Evolutionary conservation across 2,888 invertebrate genomes (phyloP), one percentile per base, ranked within the genome.

Genomic region (Philopedon plagiatum): DNA sequence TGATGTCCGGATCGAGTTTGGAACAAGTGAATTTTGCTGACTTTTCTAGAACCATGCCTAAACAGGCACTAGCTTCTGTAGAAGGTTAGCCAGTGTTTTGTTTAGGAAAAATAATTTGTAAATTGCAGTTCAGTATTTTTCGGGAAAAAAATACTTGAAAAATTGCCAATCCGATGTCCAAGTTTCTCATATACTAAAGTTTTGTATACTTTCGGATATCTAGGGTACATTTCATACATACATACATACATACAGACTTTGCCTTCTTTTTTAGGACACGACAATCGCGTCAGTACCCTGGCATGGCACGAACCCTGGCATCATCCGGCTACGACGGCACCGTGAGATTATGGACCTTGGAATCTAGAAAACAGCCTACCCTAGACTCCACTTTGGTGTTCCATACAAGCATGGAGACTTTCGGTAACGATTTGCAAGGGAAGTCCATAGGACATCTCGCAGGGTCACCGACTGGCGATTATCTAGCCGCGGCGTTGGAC

Each of bases 251-350:
- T n/a, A n/a, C n/a, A n/a, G n/a, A n/a, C n/a, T n/a, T n/a, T 37
- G 2, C 4, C 18, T 18, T 46, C 5, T n/a, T 23, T 63, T 54
- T 51, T 46, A 72, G 72, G 88, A 0, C 90, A 90, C 79, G 89
- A 89, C 75, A 88, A 89, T 79, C 72, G 80, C 72, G 77, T 82
- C 2, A 75, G 78, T 0, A 75, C 76, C 1, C 83, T 88, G 49
- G 83, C 83, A 5, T 89, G 87, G 87, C 86, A 86, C 76, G 80
- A 83, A 7, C 87, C 18, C 83, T 90, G 37, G 90, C 89, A 19
- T 88, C 90, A 1, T 87, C 89, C 79, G 90, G 89, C 0, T 88
- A 87, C 80, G 91, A 91, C 81, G 89, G 90, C n/a, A 90, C 90
- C 1, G 88, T 90, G 0, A 82, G 90, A 19, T 82, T 90, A 11